These are phyloP conservation scores for Cololabis saira DNA, from an alignment of 2,113 vertebrate species.

Conservation along the genomic window DNA sequence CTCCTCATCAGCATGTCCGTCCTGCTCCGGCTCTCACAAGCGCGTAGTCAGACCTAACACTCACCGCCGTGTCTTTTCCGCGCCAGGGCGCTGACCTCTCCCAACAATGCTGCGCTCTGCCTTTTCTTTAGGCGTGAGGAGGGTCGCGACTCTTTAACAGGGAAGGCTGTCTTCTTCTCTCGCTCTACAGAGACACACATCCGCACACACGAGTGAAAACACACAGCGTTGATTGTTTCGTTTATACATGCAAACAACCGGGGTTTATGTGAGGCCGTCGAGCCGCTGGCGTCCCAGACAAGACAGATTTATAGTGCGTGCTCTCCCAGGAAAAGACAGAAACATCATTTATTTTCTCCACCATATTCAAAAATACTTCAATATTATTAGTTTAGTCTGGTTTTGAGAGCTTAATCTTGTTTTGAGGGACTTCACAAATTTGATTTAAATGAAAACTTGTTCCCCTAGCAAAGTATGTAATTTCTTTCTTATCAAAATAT, in stretches of 20 bases:
- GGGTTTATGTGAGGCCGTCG: slow-evolving; percentile 34
- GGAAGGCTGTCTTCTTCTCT: slow-evolving; percentile 58
- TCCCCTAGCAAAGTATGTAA: too few species aligned
- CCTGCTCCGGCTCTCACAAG: slow-evolving; percentile 16
- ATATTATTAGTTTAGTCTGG: too few species aligned
- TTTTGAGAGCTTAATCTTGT: too few species aligned
- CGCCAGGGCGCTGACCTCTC: slow-evolving; percentile 46
- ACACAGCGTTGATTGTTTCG: slow-evolving; percentile 69
- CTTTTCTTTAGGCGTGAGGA: slow-evolving; percentile 58
- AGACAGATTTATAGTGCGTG: slow-evolving; percentile 50
- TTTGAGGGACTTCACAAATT: too few species aligned
- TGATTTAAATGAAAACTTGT: too few species aligned
- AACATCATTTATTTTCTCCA: slow-evolving; percentile 12
- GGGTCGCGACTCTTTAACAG: slow-evolving; percentile 29
- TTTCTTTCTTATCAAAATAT: too few species aligned
- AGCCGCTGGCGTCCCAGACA: neutral
- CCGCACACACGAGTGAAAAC: slow-evolving; percentile 42
- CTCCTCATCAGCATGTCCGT: slow-evolving; percentile 24
- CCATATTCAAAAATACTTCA: too few species aligned
- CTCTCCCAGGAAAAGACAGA: slow-evolving; percentile 44
- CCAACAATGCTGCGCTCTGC: slow-evolving; percentile 26
- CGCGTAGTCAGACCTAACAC: slow-evolving; percentile 22
- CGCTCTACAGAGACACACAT: slow-evolving; percentile 36
- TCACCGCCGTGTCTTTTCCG: slow-evolving; percentile 42
- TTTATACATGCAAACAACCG: slow-evolving; percentile 61